Percentiles rank a stretch among this genome's conserved stretches.
Evolutionary conservation across 1,140 invertebrate species (phyloP).

Genomic region (Trichonephila clavipes): DNA sequence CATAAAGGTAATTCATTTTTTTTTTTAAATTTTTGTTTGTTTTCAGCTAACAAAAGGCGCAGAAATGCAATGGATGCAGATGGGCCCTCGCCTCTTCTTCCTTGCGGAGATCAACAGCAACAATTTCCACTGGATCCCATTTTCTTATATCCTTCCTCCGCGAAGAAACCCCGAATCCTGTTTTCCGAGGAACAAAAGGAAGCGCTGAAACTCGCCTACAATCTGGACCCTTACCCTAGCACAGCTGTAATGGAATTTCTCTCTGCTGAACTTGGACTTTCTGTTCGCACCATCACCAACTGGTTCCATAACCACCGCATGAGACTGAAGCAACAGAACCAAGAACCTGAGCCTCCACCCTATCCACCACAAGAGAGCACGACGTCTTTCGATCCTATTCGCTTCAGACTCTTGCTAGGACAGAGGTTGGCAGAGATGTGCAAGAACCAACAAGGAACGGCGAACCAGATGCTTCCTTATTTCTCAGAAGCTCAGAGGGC

Average conservation of each 20-base stretch:
- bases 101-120: constrained; percentile 47
- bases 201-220: constrained; percentile 94
- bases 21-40: not conserved
- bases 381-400: constrained; percentile 90
- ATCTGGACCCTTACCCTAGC: constrained; percentile 97
- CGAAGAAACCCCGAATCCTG: constrained; percentile 93
- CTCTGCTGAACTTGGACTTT: constrained; percentile 93
- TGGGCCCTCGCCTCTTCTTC: constrained; percentile 35
- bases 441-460: constrained; percentile 86
- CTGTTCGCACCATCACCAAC: constrained; percentile 97
- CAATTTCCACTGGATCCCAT: constrained; percentile 79
- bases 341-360: constrained; percentile 46
- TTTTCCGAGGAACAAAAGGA: constrained; percentile 99
- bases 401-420: constrained; percentile 92
- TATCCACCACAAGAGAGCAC: constrained; percentile 70
- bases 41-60: constrained; percentile 89
- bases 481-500: constrained; percentile 72
- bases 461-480: constrained; percentile 71
- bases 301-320: constrained; percentile 99
- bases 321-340: constrained; percentile 93
- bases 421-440: constrained; percentile 92
- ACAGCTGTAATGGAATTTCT: constrained; percentile 97
- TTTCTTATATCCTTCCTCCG: constrained; percentile 78
- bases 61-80: constrained; percentile 78
- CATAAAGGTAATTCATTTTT: no score